Conservation (phyloP, 2,797 vertebrate species). For the Stomatorhinus walkeri region DNA sequence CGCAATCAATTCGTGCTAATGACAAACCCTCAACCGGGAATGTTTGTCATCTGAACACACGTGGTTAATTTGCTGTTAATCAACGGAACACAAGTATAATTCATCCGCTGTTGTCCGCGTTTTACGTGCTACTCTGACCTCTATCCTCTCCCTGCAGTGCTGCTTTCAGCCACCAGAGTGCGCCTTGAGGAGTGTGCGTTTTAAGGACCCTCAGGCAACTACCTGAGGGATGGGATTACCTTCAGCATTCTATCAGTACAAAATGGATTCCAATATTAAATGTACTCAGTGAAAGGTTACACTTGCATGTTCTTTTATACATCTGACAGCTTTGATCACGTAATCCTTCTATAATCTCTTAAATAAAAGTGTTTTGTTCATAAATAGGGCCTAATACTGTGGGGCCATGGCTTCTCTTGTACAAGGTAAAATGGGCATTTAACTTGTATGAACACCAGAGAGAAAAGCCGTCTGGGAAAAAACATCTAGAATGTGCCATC, state of each 20-base stretch:
- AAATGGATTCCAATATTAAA: constrained; percentile 50
- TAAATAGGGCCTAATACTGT: constrained; percentile 38
- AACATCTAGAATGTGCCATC: background rate
- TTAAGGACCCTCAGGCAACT: constrained; percentile 46
- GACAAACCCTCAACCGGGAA: background rate
- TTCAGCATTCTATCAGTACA: constrained; percentile 55
- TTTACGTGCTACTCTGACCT: background rate
- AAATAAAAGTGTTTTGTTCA: constrained; percentile 59
- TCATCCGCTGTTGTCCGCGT: background rate
- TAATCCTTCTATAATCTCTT: constrained; percentile 72
- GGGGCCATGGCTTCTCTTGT: background rate
- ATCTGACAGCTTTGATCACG: constrained; percentile 59
- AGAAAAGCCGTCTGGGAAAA: background rate
- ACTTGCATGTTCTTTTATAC: constrained; percentile 39
- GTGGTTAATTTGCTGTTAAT: background rate
- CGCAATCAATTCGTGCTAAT: background rate
- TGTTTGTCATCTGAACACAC: background rate
- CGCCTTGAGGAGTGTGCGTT: constrained; percentile 40
- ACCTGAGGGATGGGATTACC: constrained; percentile 64
- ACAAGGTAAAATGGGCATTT: constrained; percentile 5
- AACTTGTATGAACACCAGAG: background rate
- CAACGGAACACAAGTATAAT: background rate
- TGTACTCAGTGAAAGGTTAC: constrained; percentile 28
- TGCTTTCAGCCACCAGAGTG: constrained; percentile 59
- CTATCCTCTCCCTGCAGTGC: constrained; percentile 37